A percentile compares a stretch with the other conserved stretches of the same genome.
These are phyloP conservation scores for Cyrtorhinus lividipennis DNA, from an alignment of 1,140 invertebrate species.

Conservation along the genomic window DNA sequence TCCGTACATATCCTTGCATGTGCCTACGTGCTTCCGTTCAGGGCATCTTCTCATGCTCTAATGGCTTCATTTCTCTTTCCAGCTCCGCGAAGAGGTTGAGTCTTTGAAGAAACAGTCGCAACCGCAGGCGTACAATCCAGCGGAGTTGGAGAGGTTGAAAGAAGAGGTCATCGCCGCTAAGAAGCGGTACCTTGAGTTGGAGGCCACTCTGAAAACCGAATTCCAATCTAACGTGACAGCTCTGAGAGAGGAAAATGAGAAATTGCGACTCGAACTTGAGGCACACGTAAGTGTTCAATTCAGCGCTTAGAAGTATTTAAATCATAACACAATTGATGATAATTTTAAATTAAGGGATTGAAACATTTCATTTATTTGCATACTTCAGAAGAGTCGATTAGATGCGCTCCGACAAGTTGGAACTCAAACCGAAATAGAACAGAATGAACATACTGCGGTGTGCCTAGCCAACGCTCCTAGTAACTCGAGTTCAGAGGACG, in stretches of 20 bases:
- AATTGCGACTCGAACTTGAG: background rate
- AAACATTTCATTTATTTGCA: no score
- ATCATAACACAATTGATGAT: no score
- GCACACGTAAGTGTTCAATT: no score
- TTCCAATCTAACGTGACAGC: slow-evolving; percentile 2
- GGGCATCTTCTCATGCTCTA: no score
- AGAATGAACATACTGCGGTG: no score
- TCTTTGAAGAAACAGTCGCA: background rate
- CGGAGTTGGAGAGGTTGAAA: slow-evolving; percentile 1
- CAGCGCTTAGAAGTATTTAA: no score
- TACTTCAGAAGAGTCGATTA: background rate
- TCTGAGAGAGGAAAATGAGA: slow-evolving; percentile 10
- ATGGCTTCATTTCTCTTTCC: background rate
- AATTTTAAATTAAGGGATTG: no score
- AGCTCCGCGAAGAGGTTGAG: slow-evolving; percentile 10
- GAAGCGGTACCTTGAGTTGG: slow-evolving; percentile 9
- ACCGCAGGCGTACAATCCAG: background rate
- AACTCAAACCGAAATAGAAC: background rate
- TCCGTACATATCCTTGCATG: no score
- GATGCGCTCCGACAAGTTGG: background rate
- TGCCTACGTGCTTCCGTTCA: no score
- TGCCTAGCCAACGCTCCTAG: no score
- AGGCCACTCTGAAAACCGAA: slow-evolving; percentile 5
- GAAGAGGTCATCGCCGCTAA: background rate
- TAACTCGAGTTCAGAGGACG: background rate